phyloP scores from a whole-genome alignment of 2,113 vertebrate genomes.

The Neofelis nebulosa region DNA sequence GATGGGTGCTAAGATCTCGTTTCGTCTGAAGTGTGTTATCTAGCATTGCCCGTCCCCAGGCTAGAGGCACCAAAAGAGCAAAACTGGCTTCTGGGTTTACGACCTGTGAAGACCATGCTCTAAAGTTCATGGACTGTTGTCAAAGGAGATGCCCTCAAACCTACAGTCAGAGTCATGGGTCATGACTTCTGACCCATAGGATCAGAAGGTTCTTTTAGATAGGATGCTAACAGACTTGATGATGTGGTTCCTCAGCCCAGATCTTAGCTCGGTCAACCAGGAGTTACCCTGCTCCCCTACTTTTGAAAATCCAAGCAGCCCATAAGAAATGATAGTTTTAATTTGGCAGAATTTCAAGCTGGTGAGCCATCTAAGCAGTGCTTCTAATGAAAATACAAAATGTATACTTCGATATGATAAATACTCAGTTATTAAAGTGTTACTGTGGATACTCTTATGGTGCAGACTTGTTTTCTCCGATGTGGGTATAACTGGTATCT shows the following conservation, averaged over 20 bases:
- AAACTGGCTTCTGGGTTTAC: not conserved
- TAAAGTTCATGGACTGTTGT: not conserved
- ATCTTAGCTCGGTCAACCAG: not conserved
- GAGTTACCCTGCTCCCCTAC: not conserved
- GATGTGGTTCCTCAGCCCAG: not conserved
- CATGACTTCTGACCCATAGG: too few relatives aligned
- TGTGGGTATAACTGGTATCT: not conserved
- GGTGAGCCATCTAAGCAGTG: not conserved
- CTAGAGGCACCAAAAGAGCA: not conserved
- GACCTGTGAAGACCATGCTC: not conserved
- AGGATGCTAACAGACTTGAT: not conserved
- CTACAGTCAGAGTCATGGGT: not conserved
- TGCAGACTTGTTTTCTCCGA: not conserved
- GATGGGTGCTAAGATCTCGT: not conserved
- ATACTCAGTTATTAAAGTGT: not conserved
- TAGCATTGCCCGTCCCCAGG: not conserved
- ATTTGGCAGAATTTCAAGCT: not conserved
- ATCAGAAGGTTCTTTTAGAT: not conserved
- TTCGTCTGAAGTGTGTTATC: not conserved
- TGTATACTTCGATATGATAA: not conserved
- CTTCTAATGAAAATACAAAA: not conserved
- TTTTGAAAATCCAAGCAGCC: not conserved
- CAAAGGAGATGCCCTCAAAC: not conserved
- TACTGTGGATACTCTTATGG: not conserved
- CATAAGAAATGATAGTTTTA: not conserved